These are phyloP conservation scores for Melanotus villosus DNA, from an alignment of 2,888 invertebrate species.

Conservation along the genomic window DNA sequence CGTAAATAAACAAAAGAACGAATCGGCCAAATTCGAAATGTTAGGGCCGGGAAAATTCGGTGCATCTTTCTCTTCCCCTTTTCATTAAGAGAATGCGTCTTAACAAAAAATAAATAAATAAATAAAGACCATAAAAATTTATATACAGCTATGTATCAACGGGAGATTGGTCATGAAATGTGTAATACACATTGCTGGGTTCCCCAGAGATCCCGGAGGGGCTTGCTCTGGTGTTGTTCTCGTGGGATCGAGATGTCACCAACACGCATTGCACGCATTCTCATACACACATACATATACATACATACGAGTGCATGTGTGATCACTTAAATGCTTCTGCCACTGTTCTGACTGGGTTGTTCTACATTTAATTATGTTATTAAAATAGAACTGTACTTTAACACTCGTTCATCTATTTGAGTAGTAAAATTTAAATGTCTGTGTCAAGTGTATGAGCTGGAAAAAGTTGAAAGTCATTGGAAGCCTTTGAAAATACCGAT, in stretches of 20 bases:
- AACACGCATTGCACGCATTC: slow-evolving; percentile 42
- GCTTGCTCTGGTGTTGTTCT: slow-evolving; percentile 47
- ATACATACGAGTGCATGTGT: slow-evolving; percentile 37
- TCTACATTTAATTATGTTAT: slow-evolving; percentile 23
- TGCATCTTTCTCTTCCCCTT: no score
- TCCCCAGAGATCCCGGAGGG: slow-evolving; percentile 48
- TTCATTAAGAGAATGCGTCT: neutral
- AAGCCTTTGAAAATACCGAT: no score
- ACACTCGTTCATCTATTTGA: no score
- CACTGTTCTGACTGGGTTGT: slow-evolving; percentile 7
- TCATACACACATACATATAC: slow-evolving; percentile 34
- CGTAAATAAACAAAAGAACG: no score
- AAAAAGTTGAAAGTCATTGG: no score
- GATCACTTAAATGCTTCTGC: slow-evolving; percentile 38
- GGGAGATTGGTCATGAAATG: slow-evolving; percentile 55
- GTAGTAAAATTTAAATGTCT: no score
- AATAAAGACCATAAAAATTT: slow-evolving; percentile 35
- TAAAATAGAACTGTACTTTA: neutral
- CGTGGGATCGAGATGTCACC: slow-evolving; percentile 47
- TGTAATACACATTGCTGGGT: slow-evolving; percentile 56
- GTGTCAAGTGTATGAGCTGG: no score
- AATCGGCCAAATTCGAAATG: no score
- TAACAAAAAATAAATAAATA: slow-evolving; percentile 27
- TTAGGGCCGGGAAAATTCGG: no score
- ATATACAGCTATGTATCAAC: slow-evolving; percentile 38